phyloP scores from a whole-genome alignment of 2,797 vertebrate species.

The Scomberomorus guttatus region DNA sequence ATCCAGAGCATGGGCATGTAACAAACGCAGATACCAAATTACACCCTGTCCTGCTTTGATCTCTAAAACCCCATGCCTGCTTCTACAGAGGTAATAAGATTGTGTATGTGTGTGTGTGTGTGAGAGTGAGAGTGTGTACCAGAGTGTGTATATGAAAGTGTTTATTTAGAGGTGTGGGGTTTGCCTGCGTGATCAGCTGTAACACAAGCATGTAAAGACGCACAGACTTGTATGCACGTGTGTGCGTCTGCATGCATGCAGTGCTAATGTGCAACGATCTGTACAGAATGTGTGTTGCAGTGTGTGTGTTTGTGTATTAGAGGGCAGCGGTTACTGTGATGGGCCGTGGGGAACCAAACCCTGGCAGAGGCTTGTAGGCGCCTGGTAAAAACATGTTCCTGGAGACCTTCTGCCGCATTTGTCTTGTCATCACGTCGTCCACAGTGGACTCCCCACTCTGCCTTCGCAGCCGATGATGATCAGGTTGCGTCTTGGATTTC shows the following conservation, averaged over 20 bases:
- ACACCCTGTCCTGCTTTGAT: constrained; percentile 83
- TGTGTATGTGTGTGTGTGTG: constrained; percentile 50
- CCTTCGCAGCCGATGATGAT: constrained; percentile 63
- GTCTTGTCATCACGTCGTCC: constrained; percentile 82
- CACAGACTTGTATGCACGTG: constrained; percentile 10
- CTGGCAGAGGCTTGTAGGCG: constrained; percentile 70
- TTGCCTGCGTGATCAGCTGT: constrained; percentile 35
- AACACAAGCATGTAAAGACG: constrained; percentile 24
- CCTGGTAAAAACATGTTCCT: constrained; percentile 82
- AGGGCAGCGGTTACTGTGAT: constrained; percentile 47
- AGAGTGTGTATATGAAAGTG: constrained; percentile 37
- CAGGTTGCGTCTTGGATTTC: constrained; percentile 83
- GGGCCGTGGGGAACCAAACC: constrained; percentile 65
- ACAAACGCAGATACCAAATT: constrained; percentile 84
- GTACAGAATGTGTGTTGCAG: constrained; percentile 6
- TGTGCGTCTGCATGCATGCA: constrained; percentile 34
- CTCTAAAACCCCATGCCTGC: constrained; percentile 74
- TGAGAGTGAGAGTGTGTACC: constrained; percentile 37
- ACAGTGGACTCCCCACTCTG: constrained; percentile 75
- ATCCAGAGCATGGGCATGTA: constrained; percentile 82
- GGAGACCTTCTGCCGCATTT: constrained; percentile 75
- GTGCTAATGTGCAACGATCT: constrained; percentile 25
- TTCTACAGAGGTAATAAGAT: constrained; percentile 72
- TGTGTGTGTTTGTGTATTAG: constrained; percentile 21
- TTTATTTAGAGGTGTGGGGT: constrained; percentile 38